Evolutionary conservation across 2,113 vertebrate species (phyloP), one percentile per base, ranked within the genome.

Genomic region (Erythrolamprus reginae): DNA sequence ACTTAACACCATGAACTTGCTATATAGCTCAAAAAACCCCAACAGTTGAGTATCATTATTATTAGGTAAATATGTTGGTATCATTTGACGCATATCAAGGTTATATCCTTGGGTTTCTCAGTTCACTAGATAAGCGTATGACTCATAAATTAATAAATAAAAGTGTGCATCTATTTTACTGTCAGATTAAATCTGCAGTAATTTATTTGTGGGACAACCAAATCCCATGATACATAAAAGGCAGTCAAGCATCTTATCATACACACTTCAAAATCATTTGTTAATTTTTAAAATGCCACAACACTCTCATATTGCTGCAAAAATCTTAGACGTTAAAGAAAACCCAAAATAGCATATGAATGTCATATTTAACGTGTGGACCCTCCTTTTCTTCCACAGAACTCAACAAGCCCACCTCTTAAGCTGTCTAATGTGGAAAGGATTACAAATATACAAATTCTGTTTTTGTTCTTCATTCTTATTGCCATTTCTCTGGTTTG

Each of bases 391-490:
- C 61, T 95, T 93, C 89, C 95, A 89, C 96, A 99, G 99, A 99
- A 99, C 95, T 99, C 99, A 89, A 99, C 99, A 92, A 98, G 97
- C 50, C 98, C 99, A 51, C 99, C 99, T 84, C 97, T 99, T 95
- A 99, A 99, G 95, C 97, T 99, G 92, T 99, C 99, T 93, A 99
- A 99, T 24, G 99, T 99, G 94, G 99, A 99, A 95, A 97, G 98
- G 48, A 99, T 99, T 96, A 99, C 99, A 0, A 99, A 99, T 96
- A 98, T 99, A 91, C 99, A 99, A 94, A 99, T 99, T 96, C 96
- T 99, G 48, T 98, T 99, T 95, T 96, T 99, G 92, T 99, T 99
- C 93, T 98, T 98, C 96, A 99, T 99, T 94, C 97, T 99, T 94
- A 97, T 99, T 95, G 98, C 98, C 94, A 99, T 99, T 96, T 99